Base-by-base conservation (phyloP, 2,797 vertebrate species). In the Bradypus variegatus region DNA sequence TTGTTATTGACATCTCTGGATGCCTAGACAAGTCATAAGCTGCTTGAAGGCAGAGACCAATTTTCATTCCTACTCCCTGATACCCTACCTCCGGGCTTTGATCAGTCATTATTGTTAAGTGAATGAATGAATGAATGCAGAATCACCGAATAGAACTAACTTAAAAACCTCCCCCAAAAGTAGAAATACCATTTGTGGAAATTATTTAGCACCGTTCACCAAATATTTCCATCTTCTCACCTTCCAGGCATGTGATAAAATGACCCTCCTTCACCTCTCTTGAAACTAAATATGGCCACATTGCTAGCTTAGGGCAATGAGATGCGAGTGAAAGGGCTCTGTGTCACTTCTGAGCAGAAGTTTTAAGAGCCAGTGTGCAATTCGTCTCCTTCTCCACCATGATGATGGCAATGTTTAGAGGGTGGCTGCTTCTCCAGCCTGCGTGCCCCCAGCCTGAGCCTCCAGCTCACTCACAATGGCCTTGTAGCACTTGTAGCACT, bases 341-440 rank as follows among this genome's bases (percentile, higher is more conserved):
- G 11, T 8, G 33, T n/a, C 69, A 19, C 6, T 23, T 81, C 31
- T 77, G 81, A 77, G 78, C 21, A 48, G 70, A 15, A n/a, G 5
- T 45, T 8, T 80, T 29, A 36, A 36, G 15, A 45, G 27, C 19
- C 5, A n/a, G 12, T 38, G 36, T 33, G 7, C 0, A 10, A 7
- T 50, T 50, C 41, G 10, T 82, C 38, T 50, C 11, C 55, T 31
- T 27, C 27, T 33, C 45, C 25, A 29, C 50, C 23, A 0, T 1
- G 48, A 53, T 15, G 18, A 21, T 33, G 75, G 84, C 6, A 3
- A 25, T 2, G 10, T 69, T 73, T 89, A 11, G 60, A 6, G 12
- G 45, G 23, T 9, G n/a, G 19, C 64, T 0, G 0, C 29, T 41
- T 21, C 5, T 2, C 36, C 6, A 65, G 33, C 33, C 45, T 60